Base-by-base conservation (phyloP, 2,797 vertebrate species). In the Remorina albescens region DNA sequence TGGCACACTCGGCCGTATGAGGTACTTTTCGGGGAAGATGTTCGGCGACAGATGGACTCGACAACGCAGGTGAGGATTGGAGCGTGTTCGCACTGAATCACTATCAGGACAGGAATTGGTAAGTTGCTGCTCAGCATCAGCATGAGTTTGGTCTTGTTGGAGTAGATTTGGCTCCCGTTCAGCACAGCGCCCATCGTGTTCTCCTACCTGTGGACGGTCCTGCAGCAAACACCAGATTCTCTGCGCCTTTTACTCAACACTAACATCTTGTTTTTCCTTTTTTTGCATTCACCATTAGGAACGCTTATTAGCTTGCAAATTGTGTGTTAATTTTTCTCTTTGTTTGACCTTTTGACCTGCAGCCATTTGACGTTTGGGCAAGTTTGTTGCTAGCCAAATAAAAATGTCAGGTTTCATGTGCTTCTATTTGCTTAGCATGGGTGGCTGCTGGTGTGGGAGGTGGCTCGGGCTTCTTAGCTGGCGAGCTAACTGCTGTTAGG, bases 21-120 rank as follows among this genome's bases (percentile, higher is more conserved):
- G 64, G 71, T 47, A 37, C 26, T 53, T 42, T 68, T 56, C 2
- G 16, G 28, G 18, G 74, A 49, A 71, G 54, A 71, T 53, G 53
- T 62, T 80, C 30, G 4, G 82, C 79, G 85, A 80, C 91, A 92
- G 89, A 93, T 92, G 90, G 89, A 60, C 72, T 21, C 76, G 81
- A 79, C 81, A 70, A 23, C 18, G 7, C n/a, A n/a, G 63, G 34
- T 36, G 51, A 50, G 51, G 61, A 50, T 39, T 13, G 25, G 42
- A 71, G 61, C 66, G 46, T 59, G 53, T 81, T 88, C 65, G 25
- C 65, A 56, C 51, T 32, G 47, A 76, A 73, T 76, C 57, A 21
- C 61, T 67, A 37, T 83, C 83, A 67, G 83, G 83, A 76, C 53
- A 75, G 67, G 74, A 90, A 67, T 86, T 85, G 87, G 79, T 91